These are phyloP conservation scores for Novumbra hubbsi DNA, from an alignment of 2,797 vertebrate genomes.

Conservation along the genomic window DNA sequence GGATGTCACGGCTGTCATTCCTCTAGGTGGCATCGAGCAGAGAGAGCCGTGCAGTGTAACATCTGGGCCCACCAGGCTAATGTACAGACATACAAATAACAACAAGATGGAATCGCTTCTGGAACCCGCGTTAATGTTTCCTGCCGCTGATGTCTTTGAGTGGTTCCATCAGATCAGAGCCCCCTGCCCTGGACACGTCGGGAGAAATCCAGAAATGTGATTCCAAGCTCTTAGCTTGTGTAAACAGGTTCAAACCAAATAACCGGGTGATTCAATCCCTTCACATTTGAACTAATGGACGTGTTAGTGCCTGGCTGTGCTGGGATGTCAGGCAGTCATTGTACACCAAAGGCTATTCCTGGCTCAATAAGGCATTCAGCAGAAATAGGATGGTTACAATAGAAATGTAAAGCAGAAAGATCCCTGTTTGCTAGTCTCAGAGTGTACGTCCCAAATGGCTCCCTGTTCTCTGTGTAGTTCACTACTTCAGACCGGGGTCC, in stretches of 20 bases:
- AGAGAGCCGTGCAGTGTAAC: not conserved
- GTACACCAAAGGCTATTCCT: constrained; percentile 61
- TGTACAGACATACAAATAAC: not conserved
- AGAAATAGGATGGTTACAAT: constrained; percentile 59
- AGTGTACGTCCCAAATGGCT: not conserved
- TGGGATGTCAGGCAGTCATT: constrained; percentile 35
- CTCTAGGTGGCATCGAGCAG: not conserved
- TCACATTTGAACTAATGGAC: constrained; percentile 65
- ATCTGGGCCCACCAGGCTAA: not conserved
- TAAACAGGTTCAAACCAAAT: constrained; percentile 55
- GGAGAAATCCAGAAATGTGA: constrained; percentile 58
- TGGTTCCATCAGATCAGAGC: constrained; percentile 34
- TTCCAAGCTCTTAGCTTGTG: constrained; percentile 52
- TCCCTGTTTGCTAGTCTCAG: constrained; percentile 29
- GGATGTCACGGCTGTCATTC: not conserved
- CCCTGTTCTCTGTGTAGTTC: not conserved
- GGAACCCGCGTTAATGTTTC: constrained; percentile 40
- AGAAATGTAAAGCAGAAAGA: constrained; percentile 54
- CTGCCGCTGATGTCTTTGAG: not conserved
- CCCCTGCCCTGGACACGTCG: constrained; percentile 42
- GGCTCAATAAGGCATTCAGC: constrained; percentile 38
- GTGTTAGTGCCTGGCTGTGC: constrained; percentile 46
- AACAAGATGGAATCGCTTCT: not conserved
- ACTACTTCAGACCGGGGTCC: not conserved
- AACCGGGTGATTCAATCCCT: constrained; percentile 63